Evolutionary conservation across 1,140 invertebrate species (phyloP), one percentile per base, ranked within the genome.

Genomic region (Carcinoscorpius rotundicauda): DNA sequence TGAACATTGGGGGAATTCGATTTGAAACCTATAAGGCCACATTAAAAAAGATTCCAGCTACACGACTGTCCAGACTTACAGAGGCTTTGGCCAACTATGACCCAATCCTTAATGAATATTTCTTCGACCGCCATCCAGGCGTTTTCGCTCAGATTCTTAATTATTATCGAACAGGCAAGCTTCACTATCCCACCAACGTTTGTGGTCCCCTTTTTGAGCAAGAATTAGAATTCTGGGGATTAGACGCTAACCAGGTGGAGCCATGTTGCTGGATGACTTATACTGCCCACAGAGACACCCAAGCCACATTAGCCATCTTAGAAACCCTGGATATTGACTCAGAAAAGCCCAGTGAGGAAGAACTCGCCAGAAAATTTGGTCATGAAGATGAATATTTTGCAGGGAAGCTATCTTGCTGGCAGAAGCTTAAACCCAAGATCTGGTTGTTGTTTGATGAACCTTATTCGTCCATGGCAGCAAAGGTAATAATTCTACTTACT

Each of bases 141-240:
- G 86, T 89, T 9, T 90, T 90, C 76, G 86, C 84, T 56, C 86
- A 88, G 76, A 85, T 89, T 58, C 80, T 89, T 64, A 89, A 89
- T 75, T 89, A 89, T 73, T 89, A 89, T 78, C 89, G 95, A 72
- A 97, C 93, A 51, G 95, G 95, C 52, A 97, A 98, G 76, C 84
- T 98, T 51, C 95, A 98, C 78, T 98, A 98, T 79, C 95, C 95
- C 4, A 96, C 93, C 49, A 91, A 98, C 75, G 93, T 98, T 4
- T 99, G 96, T 75, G 95, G 95, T 51, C 96, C 96, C 49, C 81
- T 98, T 60, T 98, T 98, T 76, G 96, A 99, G 77, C 81, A 82
- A 69, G 95, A 97, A 76, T 83, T 96, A 59, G 91, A 95, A 77
- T 97, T 95, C 77, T 97, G 92, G 93, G 92, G 92, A 4, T 82